Conservation (phyloP, 2,113 vertebrate species). For the Odontophorus gujanensis region DNA sequence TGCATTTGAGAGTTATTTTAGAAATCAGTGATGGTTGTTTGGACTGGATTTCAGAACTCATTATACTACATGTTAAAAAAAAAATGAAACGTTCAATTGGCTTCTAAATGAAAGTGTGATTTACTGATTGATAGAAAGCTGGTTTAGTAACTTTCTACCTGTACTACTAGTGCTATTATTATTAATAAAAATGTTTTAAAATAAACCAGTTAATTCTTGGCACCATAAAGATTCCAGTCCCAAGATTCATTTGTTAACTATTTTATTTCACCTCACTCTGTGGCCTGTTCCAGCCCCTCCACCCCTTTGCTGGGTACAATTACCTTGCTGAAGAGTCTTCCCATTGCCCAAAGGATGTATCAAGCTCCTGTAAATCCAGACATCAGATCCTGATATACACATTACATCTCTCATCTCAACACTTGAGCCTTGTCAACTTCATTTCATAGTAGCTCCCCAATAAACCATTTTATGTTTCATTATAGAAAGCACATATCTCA, state of each 20-base stretch:
- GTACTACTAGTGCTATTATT: no score
- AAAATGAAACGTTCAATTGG: neutral
- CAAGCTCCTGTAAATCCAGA: neutral
- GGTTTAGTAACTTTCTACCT: neutral
- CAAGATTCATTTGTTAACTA: neutral
- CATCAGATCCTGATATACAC: rapidly evolving
- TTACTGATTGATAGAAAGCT: no score
- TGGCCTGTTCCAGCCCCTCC: neutral
- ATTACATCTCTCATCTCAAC: neutral
- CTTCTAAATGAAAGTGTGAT: neutral
- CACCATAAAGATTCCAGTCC: neutral
- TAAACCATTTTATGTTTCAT: neutral
- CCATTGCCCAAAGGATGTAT: neutral
- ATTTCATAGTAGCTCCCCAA: neutral
- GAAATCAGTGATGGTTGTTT: neutral
- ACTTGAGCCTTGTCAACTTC: neutral
- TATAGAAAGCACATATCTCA: neutral
- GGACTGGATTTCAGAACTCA: neutral
- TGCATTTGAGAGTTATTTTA: neutral
- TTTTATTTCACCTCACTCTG: neutral
- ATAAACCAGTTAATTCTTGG: neutral
- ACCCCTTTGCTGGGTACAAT: neutral
- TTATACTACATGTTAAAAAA: neutral
- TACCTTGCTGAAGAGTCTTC: neutral
- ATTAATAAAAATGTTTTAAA: neutral